Percentiles rank a stretch among this genome's conserved stretches.
phyloP scores from a whole-genome alignment of 2,888 invertebrate genomes.

The Tachina fera region DNA sequence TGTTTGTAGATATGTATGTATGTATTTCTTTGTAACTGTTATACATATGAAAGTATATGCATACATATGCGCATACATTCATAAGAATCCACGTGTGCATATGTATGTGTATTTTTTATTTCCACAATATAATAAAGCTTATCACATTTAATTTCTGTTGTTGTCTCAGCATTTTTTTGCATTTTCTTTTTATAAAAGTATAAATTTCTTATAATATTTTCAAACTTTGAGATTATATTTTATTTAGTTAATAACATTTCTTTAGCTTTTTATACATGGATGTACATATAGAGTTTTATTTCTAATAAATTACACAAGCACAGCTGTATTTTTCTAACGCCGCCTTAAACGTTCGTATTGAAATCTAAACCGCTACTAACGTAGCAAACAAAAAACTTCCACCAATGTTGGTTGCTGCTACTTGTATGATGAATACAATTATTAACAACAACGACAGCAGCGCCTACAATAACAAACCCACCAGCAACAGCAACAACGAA shows the following conservation, averaged over 20 bases:
- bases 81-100: neutral
- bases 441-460: conserved; percentile 26
- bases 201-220: conserved; percentile 29
- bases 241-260: conserved; percentile 16
- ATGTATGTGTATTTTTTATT: neutral
- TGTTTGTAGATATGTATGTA: no score
- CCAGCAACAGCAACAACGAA: neutral
- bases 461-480: conserved; percentile 27
- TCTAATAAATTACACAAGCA: conserved; percentile 6
- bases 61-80: neutral
- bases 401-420: conserved; percentile 63
- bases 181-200: neutral
- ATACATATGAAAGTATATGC: no score
- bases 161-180: neutral
- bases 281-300: conserved; percentile 6
- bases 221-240: conserved; percentile 27
- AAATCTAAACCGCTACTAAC: conserved; percentile 71
- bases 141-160: conserved; percentile 24
- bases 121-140: conserved; percentile 19
- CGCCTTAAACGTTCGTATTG: conserved; percentile 53
- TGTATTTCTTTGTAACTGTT: neutral
- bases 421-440: conserved; percentile 48
- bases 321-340: conserved; percentile 13
- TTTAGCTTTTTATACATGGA: conserved; percentile 10
- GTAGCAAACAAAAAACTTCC: conserved; percentile 41